Conservation (phyloP, 2,888 invertebrate species). For the Oxycera nigricornis region DNA sequence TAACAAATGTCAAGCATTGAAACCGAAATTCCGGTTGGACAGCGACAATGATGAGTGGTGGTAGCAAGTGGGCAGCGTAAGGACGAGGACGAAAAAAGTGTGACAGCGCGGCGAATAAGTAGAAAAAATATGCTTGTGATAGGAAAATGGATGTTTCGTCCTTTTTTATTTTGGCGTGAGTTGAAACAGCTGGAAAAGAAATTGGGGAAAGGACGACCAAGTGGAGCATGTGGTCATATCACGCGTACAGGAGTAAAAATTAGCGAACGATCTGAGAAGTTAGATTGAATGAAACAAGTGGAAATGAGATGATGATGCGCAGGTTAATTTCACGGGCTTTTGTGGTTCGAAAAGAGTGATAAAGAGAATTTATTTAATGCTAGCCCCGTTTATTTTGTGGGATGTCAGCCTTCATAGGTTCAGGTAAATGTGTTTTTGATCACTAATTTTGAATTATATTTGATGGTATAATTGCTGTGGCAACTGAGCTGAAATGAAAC, state of each 20-base stretch:
- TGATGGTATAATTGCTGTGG: no score
- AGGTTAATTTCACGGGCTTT: neutral
- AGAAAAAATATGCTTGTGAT: constrained; percentile 6
- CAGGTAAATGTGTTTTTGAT: no score
- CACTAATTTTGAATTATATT: no score
- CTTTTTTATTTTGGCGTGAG: neutral
- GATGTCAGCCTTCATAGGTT: no score
- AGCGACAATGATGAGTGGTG: constrained; percentile 15
- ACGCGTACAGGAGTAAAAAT: neutral
- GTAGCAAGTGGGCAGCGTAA: neutral
- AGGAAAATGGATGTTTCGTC: neutral
- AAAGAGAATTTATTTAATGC: no score
- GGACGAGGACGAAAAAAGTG: constrained; percentile 2
- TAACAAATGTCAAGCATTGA: constrained; percentile 47
- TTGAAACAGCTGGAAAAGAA: constrained; percentile 1
- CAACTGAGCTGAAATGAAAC: no score
- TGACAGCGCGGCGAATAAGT: neutral
- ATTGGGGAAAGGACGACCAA: neutral
- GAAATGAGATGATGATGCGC: neutral
- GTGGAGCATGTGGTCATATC: neutral
- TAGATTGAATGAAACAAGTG: neutral
- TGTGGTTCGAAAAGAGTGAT: neutral
- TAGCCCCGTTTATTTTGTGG: no score
- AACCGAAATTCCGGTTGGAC: constrained; percentile 27
- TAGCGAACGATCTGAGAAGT: neutral